These are phyloP conservation scores for Ferdinandea cuprea DNA, from an alignment of 2,888 invertebrate species.

Conservation along the genomic window DNA sequence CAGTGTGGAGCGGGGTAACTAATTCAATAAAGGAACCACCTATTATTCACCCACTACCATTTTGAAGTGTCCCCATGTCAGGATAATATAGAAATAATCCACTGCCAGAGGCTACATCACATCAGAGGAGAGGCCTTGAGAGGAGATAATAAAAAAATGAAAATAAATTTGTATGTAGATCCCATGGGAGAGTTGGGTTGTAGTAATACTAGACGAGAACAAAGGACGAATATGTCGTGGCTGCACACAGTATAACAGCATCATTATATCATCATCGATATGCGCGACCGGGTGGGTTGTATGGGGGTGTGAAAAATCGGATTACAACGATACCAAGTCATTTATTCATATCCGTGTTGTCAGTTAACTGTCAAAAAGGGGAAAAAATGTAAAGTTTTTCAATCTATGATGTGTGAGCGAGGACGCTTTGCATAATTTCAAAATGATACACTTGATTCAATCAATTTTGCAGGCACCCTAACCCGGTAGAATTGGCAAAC, in stretches of 20 bases:
- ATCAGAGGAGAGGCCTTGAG: conserved; percentile 33
- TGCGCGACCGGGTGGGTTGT: not conserved
- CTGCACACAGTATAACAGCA: conserved; percentile 21
- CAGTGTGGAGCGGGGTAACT: conserved; percentile 16
- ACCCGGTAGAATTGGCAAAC: conserved; percentile 52
- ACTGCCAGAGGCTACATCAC: conserved; percentile 32
- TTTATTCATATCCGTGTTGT: conserved; percentile 69
- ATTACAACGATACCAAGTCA: conserved; percentile 66
- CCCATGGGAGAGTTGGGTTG: conserved; percentile 56
- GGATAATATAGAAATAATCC: conserved; percentile 42
- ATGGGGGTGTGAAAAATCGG: conserved; percentile 64
- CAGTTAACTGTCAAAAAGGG: conserved; percentile 73
- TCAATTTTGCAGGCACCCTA: conserved; percentile 56
- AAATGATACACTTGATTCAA: conserved; percentile 75
- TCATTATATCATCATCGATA: conserved; percentile 52
- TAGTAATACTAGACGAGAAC: conserved; percentile 29
- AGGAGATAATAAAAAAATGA: conserved; percentile 44
- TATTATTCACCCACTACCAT: conserved; percentile 9
- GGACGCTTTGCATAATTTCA: conserved; percentile 72
- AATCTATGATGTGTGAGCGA: conserved; percentile 49
- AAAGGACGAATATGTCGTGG: conserved; percentile 48
- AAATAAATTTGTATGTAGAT: conserved; percentile 73
- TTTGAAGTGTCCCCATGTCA: conserved; percentile 66
- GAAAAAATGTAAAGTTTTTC: conserved; percentile 25
- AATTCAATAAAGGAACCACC: conserved; percentile 57